Base-by-base conservation (phyloP, 2,113 vertebrate genomes). In the Leiothrix lutea region DNA sequence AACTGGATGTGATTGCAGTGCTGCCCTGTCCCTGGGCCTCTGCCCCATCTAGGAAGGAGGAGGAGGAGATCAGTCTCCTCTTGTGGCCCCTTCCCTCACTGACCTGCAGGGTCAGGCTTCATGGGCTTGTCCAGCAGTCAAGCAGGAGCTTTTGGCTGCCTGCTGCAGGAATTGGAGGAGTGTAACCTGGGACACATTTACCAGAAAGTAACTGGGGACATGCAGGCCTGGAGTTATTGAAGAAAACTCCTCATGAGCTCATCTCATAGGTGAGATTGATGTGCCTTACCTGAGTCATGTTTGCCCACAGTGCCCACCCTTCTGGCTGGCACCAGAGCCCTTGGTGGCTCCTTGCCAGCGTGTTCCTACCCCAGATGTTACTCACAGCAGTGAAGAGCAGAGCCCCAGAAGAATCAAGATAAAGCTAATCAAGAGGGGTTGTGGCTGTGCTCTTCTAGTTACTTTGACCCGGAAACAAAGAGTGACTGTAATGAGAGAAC, bases 1-100 rank as follows among this genome's bases (percentile, higher is more conserved):
- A 92, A 25, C 18, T 74, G 48, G 53, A 72, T 83, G 40, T 57
- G 35, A 11, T 44, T 81, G n/a, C 19, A 15, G 8, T 45, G 4
- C 48, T 90, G 81, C 48, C 77, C 71, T 84, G 25, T 35, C 47
- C 71, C 64, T 50, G 69, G n/a, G 71, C 69, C 74, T 91, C 83
- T 84, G 69, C 57, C 69, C 12, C 65, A 78, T 25, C 38, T 14
- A 29, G 56, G 69, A 71, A 56, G 72, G 35, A 86, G 36, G 35
- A 86, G 36, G 35, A 64, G 33, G 36, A 51, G 56, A 44, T 86
- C 31, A 86, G 35, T 42, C 64, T 83, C 47, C 47, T 73, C 83
- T 50, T 26, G 45, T 85, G 86, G 71, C 75, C 38, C 70, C 71
- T 65, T 88, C 36, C 44, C 71, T n/a, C 65, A 10, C 4, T 38